A percentile compares a stretch with the other conserved stretches of the same genome.
These are phyloP conservation scores for Proterorhinus semilunaris DNA, from an alignment of 2,113 vertebrate genomes.

Conservation along the genomic window DNA sequence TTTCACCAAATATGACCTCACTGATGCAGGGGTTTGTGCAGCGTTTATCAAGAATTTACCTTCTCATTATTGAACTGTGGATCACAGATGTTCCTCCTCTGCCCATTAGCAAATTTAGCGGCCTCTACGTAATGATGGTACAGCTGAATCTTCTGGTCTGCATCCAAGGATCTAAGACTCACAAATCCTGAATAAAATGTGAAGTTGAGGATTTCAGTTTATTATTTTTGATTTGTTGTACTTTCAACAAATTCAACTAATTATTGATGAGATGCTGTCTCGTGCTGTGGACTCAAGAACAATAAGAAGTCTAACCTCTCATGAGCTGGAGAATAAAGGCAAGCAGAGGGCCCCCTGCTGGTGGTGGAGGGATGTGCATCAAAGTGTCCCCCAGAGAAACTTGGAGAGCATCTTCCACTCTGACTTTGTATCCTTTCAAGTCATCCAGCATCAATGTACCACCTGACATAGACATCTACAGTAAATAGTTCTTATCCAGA, in stretches of 20 bases:
- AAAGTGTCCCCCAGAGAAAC: conserved; percentile 72
- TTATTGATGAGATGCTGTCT: conserved; percentile 1
- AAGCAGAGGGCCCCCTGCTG: conserved; percentile 84
- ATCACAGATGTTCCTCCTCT: conserved; percentile 70
- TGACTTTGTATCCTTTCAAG: conserved; percentile 73
- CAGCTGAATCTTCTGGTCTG: conserved; percentile 47
- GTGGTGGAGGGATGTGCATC: conserved; percentile 83
- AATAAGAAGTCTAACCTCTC: conserved; percentile 75
- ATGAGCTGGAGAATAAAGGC: conserved; percentile 86
- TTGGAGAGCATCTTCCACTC: conserved; percentile 71
- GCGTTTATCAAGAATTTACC: conserved; percentile 44
- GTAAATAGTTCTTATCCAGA: background rate
- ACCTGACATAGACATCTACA: conserved; percentile 62
- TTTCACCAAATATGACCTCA: too few species aligned
- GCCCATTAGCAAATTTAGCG: conserved; percentile 85
- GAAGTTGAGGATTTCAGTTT: background rate
- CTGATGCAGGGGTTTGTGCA: too few species aligned
- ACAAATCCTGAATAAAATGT: conserved; percentile 73
- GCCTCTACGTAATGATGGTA: conserved; percentile 87
- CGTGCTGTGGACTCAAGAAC: background rate
- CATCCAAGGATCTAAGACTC: conserved; percentile 57
- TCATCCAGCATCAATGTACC: conserved; percentile 79
- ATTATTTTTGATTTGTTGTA: background rate
- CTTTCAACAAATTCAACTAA: too few species aligned
- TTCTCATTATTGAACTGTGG: conserved; percentile 43